A percentile compares a stretch with the other conserved stretches of the same genome.
Conservation (phyloP, 37 sponge, comb jelly and placozoan species). For the Aphrocallistes beatrix region DNA sequence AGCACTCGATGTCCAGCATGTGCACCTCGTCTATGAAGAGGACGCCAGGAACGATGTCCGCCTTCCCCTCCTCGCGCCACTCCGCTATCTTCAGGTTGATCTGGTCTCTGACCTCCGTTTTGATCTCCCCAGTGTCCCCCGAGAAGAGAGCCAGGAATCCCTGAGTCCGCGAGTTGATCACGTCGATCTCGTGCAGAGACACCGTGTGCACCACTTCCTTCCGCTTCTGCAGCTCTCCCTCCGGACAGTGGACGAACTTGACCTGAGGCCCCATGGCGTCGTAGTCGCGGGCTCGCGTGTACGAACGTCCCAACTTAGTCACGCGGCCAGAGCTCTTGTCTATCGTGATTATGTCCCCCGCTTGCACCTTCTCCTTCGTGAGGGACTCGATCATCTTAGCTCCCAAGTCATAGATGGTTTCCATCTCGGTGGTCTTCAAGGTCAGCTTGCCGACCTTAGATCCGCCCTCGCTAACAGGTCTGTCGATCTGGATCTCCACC, state of each 20-base stretch:
- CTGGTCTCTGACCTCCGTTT: conserved; percentile 90
- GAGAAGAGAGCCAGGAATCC: conserved; percentile 98
- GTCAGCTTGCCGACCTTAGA: conserved; percentile 88
- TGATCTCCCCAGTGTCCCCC: conserved; percentile 94
- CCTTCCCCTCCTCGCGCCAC: conserved; percentile 98
- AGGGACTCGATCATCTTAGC: conserved; percentile 95
- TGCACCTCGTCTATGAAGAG: conserved; percentile 98
- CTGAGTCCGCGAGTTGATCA: conserved; percentile 91
- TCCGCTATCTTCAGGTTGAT: conserved; percentile 92
- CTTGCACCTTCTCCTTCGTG: conserved; percentile 89
- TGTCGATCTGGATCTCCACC: conserved; percentile 88
- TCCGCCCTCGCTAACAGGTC: conserved; percentile 83
- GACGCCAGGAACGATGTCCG: conserved; percentile 95
- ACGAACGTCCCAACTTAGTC: conserved; percentile 77
- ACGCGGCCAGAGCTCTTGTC: conserved; percentile 91
- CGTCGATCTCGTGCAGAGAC: conserved; percentile 94
- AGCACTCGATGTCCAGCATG: conserved; percentile 98
- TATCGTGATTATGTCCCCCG: conserved; percentile 93
- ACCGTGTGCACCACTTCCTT: conserved; percentile 99
- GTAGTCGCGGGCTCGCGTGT: conserved; percentile 90
- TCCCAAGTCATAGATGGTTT: conserved; percentile 91
- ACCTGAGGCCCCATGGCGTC: conserved; percentile 99
- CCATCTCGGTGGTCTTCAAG: conserved; percentile 98
- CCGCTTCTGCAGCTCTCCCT: conserved; percentile 94
- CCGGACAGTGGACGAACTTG: conserved; percentile 97